Percentiles rank a stretch among this genome's conserved stretches.
phyloP scores from a whole-genome alignment of 2,113 vertebrate species.

The Mola mola region DNA sequence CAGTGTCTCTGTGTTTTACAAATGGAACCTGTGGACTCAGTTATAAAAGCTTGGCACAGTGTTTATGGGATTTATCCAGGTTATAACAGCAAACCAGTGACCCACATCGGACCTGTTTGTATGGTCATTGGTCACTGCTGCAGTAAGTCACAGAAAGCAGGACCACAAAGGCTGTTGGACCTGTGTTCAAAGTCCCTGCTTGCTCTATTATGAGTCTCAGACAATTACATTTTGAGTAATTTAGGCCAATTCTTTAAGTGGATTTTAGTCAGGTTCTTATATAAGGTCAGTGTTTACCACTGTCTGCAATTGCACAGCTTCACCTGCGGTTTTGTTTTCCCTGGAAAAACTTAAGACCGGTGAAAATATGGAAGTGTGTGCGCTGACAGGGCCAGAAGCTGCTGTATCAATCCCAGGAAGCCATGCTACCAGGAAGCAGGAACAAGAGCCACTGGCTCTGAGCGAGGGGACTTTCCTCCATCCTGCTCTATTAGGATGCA shows the following conservation, averaged over 20 bases:
- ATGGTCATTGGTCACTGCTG: slow-evolving; percentile 24
- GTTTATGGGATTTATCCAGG: slow-evolving; percentile 29
- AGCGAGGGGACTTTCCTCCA: slow-evolving; percentile 80
- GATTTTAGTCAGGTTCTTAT: slow-evolving; percentile 27
- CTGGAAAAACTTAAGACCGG: slow-evolving; percentile 39
- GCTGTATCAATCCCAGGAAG: slow-evolving; percentile 78
- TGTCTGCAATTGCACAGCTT: background rate
- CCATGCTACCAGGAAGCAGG: slow-evolving; percentile 66
- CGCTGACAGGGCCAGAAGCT: slow-evolving; percentile 24
- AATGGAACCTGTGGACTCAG: slow-evolving; percentile 52
- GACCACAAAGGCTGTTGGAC: slow-evolving; percentile 3
- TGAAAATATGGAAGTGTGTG: slow-evolving; percentile 59
- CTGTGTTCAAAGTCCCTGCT: slow-evolving; percentile 14
- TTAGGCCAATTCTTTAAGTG: background rate
- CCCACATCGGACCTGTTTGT: slow-evolving; percentile 43
- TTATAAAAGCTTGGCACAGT: slow-evolving; percentile 33
- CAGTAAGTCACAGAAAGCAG: slow-evolving; percentile 30
- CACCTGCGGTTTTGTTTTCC: slow-evolving; percentile 51
- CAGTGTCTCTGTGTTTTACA: slow-evolving; percentile 43
- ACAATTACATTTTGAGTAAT: slow-evolving; percentile 1
- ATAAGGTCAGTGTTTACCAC: slow-evolving; percentile 39
- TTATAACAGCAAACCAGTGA: slow-evolving; percentile 48
- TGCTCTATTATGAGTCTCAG: background rate
- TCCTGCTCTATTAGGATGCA: slow-evolving; percentile 59
- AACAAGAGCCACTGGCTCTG: slow-evolving; percentile 67